Evolutionary conservation across 2,888 invertebrate genomes (phyloP).

Genomic region (Ellobium chinense): DNA sequence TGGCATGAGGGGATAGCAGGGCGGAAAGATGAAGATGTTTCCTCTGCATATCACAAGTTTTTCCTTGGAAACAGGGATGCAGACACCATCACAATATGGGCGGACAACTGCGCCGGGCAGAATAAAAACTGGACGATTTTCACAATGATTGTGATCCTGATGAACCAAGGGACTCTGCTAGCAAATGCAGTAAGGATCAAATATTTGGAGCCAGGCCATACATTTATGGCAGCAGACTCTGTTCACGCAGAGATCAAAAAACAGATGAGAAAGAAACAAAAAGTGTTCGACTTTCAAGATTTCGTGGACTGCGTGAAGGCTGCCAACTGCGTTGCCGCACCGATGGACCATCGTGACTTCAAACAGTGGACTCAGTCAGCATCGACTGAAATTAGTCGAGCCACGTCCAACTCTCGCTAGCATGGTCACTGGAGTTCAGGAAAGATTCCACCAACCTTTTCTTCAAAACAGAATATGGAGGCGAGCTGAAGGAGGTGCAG

Average conservation of each 20-base stretch:
- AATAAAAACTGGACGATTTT: slow-evolving; percentile 24
- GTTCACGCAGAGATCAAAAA: not conserved
- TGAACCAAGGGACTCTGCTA: not conserved
- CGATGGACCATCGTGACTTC: not conserved
- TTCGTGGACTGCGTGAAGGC: not conserved
- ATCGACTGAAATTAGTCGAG: not conserved
- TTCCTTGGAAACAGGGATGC: not conserved
- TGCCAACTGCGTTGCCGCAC: not conserved
- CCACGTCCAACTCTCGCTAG: not conserved
- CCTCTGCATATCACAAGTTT: slow-evolving; percentile 13
- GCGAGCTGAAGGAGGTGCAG: not conserved
- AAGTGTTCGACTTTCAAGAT: not conserved
- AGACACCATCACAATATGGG: not conserved
- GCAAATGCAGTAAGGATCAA: not conserved
- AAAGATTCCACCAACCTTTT: not conserved
- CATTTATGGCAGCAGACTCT: slow-evolving; percentile 7
- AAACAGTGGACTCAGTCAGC: not conserved
- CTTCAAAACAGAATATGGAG: not conserved
- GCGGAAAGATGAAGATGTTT: slow-evolving; percentile 6
- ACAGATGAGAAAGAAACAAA: slow-evolving; percentile 2
- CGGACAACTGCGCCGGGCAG: slow-evolving; percentile 13
- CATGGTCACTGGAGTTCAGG: not conserved
- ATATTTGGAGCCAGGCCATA: slow-evolving; percentile 12
- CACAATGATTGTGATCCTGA: not conserved
- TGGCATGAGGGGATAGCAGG: slow-evolving; percentile 13